Evolutionary conservation across 2,113 vertebrate species (phyloP).

Genomic region (Mus spicilegus): DNA sequence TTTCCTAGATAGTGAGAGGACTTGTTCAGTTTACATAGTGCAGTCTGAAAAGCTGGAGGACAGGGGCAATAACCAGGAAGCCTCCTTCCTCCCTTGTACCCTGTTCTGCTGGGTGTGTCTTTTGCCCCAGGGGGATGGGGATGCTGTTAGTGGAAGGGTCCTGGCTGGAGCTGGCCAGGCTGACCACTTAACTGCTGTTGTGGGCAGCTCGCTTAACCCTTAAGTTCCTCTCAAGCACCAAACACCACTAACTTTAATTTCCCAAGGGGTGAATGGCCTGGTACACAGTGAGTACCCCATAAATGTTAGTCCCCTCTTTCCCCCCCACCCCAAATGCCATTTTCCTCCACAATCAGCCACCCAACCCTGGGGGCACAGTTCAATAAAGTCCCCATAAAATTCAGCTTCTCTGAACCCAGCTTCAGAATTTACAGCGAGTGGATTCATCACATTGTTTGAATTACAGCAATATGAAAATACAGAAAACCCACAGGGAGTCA

Average conservation of each 20-base stretch:
- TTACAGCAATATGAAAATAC: slow-evolving; percentile 85
- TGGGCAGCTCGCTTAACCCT: not conserved
- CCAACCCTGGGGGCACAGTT: slow-evolving; percentile 67
- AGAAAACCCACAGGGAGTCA: slow-evolving; percentile 85
- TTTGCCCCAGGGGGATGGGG: not conserved
- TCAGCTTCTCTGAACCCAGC: slow-evolving; percentile 73
- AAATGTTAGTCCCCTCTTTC: not conserved
- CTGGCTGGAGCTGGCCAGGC: not conserved
- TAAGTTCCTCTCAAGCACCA: not conserved
- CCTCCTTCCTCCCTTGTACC: accelerated
- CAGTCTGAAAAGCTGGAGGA: not conserved
- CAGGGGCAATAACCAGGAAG: not conserved
- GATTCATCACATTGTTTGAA: slow-evolving; percentile 87
- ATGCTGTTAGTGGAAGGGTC: not conserved
- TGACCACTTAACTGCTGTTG: not conserved
- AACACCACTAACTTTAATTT: not conserved
- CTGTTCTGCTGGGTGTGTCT: not conserved
- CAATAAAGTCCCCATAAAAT: slow-evolving; percentile 75
- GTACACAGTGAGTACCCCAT: not conserved
- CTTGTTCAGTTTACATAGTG: not conserved
- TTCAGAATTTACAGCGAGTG: slow-evolving; percentile 76
- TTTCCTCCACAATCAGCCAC: slow-evolving; percentile 12
- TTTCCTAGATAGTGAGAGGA: not conserved
- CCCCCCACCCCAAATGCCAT: not conserved
- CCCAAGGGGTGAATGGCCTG: not conserved